Conservation (phyloP, 2,113 vertebrate species). For the Vulpes lagopus region DNA sequence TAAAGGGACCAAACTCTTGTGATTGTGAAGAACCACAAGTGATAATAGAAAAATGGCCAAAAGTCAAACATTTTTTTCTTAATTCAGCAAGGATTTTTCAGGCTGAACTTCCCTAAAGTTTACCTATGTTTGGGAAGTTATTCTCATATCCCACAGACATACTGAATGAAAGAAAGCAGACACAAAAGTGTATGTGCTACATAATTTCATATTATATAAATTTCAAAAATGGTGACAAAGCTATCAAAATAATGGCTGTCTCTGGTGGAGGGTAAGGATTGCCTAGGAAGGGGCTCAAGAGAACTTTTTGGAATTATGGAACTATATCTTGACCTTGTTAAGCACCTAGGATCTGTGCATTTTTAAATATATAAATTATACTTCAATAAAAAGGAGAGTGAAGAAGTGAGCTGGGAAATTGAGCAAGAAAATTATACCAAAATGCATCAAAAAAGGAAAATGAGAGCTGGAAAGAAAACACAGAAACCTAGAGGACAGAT, state of each 20-base stretch:
- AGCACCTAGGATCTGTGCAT: background rate
- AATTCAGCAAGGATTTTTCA: background rate
- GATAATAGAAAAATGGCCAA: background rate
- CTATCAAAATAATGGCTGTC: background rate
- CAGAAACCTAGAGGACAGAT: background rate
- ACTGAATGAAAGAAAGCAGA: background rate
- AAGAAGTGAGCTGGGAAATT: background rate
- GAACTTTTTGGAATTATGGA: background rate
- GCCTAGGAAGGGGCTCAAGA: background rate
- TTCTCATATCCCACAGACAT: background rate
- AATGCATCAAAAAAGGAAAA: background rate
- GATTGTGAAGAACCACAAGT: background rate
- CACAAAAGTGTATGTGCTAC: background rate
- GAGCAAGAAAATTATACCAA: background rate
- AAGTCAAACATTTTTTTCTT: background rate
- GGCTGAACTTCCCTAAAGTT: background rate
- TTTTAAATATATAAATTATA: background rate
- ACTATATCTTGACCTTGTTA: background rate
- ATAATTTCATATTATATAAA: background rate
- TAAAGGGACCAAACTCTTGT: constrained; percentile 10
- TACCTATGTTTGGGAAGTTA: background rate
- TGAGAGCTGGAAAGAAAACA: background rate
- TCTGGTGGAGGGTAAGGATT: background rate
- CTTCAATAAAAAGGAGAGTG: background rate
- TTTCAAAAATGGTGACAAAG: background rate